Evolutionary conservation across 1,140 invertebrate species (phyloP), one percentile per base, ranked within the genome.

Genomic region (Oryctes rhinoceros): DNA sequence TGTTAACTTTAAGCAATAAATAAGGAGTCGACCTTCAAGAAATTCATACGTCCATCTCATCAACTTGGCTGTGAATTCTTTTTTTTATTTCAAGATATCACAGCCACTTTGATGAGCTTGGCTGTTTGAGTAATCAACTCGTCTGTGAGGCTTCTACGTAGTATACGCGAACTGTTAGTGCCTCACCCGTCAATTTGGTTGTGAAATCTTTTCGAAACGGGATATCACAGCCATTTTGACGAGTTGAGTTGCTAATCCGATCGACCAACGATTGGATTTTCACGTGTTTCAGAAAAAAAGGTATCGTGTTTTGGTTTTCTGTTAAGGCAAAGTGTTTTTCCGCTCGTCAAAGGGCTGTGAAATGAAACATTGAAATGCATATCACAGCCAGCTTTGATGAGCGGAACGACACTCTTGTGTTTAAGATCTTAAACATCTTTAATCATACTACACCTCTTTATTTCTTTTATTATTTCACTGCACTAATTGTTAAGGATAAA

Each of bases 361-460:
- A 93, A 92, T 94, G 93, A 92, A 89, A 87, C 88, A 84, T 85
- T 87, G 77, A 79, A 84, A 90, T 87, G 89, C 93, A 94, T 95
- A 95, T 96, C 94, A 95, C 94, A 95, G 94, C 94, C 94, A 95
- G 94, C 94, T 95, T 96, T 96, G 94, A 96, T 96, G 94, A 96
- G 94, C 94, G 89, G 83, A 83, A 85, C 84, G 81, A 76, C 65
- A 53, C 9, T 75, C 48, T 67, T 78, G 77, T 59, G 20, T 59
- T 78, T 77, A 48, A 77, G 39, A 44, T 44, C 39, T 44, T 44
- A 10, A 44, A 44, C 39, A 10, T 44, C 39, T 44, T 44, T 18
- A 62, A 62, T 62, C 15, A 62, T 10, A 15, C 53, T 62, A 4
- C 20, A 20, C 15, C 9, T 44, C 9, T 44, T 44, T 44, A 7